These are phyloP conservation scores for Vulpes lagopus DNA, from an alignment of 2,113 vertebrate genomes.

Conservation along the genomic window DNA sequence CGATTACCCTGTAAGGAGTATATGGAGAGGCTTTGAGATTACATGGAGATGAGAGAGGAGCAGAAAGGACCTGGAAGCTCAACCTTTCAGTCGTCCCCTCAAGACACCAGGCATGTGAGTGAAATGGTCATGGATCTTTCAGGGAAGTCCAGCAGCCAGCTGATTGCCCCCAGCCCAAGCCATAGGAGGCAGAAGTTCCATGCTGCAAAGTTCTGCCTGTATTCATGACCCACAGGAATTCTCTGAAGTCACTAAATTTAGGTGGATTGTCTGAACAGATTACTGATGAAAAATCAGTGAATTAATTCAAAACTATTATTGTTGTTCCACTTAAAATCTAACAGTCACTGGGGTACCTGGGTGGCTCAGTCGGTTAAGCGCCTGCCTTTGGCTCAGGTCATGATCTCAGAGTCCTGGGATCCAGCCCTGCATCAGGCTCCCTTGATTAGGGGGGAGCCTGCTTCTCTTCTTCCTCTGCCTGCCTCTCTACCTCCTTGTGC, in stretches of 20 bases:
- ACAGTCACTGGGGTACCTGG: neutral
- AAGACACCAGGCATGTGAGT: neutral
- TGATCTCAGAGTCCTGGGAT: neutral
- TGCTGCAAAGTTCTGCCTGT: neutral
- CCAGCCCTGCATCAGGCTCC: neutral
- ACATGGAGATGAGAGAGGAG: neutral
- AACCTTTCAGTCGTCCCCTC: neutral
- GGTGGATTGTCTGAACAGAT: neutral
- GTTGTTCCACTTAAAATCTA: neutral
- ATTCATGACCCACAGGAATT: neutral
- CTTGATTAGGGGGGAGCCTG: neutral
- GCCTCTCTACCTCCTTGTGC: neutral
- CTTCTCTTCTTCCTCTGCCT: neutral
- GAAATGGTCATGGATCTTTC: neutral
- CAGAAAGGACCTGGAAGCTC: neutral
- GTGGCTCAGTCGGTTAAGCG: neutral
- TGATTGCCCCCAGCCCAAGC: neutral
- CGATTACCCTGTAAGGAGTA: neutral
- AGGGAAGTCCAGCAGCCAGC: neutral
- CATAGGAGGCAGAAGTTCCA: neutral
- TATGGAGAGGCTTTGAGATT: neutral
- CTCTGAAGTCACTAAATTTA: neutral
- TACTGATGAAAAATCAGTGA: neutral
- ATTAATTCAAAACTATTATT: slow-evolving; percentile 10
- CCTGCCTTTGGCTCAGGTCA: neutral